Evolutionary conservation across 1,140 invertebrate genomes (phyloP), one percentile per base, ranked within the genome.

Genomic region (Euschistus heros): DNA sequence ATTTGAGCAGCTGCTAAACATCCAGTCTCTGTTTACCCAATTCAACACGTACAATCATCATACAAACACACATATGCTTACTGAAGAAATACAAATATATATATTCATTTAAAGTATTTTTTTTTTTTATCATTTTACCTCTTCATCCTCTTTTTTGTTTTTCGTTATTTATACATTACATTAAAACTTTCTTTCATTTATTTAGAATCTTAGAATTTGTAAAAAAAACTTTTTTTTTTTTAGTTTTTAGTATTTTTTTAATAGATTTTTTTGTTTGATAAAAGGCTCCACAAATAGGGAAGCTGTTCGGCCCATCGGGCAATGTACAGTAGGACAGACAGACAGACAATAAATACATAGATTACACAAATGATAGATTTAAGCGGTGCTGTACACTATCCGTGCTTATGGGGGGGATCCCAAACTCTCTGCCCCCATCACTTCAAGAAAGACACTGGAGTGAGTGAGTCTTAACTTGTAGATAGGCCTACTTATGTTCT

Each of bases 401-500:
- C 20, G 54, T 57, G 54, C 54, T 57, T 26, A 17, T 57, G 54
- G 18, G 18, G 54, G 54, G 18, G 18, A 20, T 24, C 26, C 54
- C 2, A 57, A 37, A 37, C 33, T 37, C 33, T 26, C 54, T 26
- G 54, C 54, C 54, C 20, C 14, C 54, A 66, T 68, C 69, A 67
- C 64, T 64, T 64, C 64, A 68, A 70, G 69, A 70, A 70, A 70
- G 69, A 70, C 69, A 68, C 69, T 64, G 69, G 69, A 68, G 69
- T 70, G 69, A 70, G 69, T 70, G 66, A 68, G 68, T 69, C 68
- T 69, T 69, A 54, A 62, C 54, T 62, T 64, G 55, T 68, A 69
- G 66, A 69, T 69, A 69, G 68, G 68, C 68, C 68, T 69, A 69
- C 65, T 62, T 69, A 66, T 68, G 64, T 46, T 37, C 54, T 42